Base-by-base conservation (phyloP, 2,888 invertebrate species). In the Esperia sulphurella region DNA sequence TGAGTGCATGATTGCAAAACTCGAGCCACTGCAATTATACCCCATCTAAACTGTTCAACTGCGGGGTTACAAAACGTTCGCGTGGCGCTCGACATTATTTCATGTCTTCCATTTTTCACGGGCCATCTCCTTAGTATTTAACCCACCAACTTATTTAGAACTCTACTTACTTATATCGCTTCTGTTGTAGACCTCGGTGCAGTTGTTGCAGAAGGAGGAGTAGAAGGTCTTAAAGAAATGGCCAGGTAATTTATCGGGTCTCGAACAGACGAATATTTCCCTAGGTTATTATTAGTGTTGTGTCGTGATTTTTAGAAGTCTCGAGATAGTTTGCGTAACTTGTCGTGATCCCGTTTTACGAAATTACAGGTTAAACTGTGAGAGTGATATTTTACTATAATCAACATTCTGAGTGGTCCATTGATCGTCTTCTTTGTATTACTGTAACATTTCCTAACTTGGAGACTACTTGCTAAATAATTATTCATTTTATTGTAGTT, bases 251-350 rank as follows among this genome's bases (percentile, higher is more conserved):
- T 60, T 60, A 58, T 60, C 54, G 55, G 43, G 46, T 30, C 54
- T 57, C 54, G 52, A 54, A 53, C 56, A 49, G 51, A 41, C 49
- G 52, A 56, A 55, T 59, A 61, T 62, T 61, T 58, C 63, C 58
- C 53, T 53, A 56, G 49, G 56, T 63, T 59, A 58, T 68, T 64
- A 63, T 65, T 65, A 61, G 62, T 48, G 52, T 56, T 49, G 49
- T 68, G 72, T 70, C 71, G 67, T 74, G 71, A 72, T 72, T 68
- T 70, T 70, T 63, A 58, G 58, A 50, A 52, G 57, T 49, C 51
- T 43, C 62, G 33, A 46, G 52, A 40, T 37, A 40, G 45, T 52
- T 59, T 66, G 57, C 59, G 60, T 58, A 59, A 61, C 45, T 28
- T 46, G 47, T 72, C 73, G 75, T 73, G 73, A 70, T 68, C 56